Evolutionary conservation across 2,113 vertebrate species (phyloP).

Genomic region (Salvelinus sp.): DNA sequence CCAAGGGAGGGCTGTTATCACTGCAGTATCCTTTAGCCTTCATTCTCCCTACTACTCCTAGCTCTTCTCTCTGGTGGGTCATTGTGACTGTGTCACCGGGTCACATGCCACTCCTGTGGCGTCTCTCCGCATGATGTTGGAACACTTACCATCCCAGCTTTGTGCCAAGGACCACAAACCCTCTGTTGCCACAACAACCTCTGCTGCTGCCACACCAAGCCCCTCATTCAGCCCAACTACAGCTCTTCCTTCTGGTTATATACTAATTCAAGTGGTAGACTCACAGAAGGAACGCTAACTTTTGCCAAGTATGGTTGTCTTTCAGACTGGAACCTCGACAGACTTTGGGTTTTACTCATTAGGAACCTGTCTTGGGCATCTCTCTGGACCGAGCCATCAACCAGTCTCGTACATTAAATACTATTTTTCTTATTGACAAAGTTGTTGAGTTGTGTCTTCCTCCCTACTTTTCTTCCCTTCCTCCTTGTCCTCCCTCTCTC

Average conservation of each 20-base stretch:
- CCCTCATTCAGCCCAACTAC: not conserved
- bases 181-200: not conserved
- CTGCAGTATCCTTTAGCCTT: not conserved
- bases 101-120: not conserved
- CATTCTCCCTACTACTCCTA: not conserved
- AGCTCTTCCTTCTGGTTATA: not conserved
- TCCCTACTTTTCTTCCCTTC: constrained; percentile 15
- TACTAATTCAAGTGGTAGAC: not conserved
- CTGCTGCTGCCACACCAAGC: not conserved
- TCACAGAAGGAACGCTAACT: not conserved
- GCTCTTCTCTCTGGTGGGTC: constrained; percentile 4
- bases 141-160: not conserved
- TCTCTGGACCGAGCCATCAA: not conserved
- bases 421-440: not conserved
- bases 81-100: not conserved
- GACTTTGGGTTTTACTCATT: not conserved
- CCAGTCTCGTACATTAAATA: not conserved
- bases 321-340: not conserved
- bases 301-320: not conserved
- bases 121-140: not conserved
- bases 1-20: not conserved
- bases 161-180: not conserved
- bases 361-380: not conserved
- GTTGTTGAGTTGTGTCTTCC: not conserved
- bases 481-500: constrained; percentile 25